Evolutionary conservation across 1,140 invertebrate genomes (phyloP), one percentile per base, ranked within the genome.

Genomic region (Leptopilina boulardi): DNA sequence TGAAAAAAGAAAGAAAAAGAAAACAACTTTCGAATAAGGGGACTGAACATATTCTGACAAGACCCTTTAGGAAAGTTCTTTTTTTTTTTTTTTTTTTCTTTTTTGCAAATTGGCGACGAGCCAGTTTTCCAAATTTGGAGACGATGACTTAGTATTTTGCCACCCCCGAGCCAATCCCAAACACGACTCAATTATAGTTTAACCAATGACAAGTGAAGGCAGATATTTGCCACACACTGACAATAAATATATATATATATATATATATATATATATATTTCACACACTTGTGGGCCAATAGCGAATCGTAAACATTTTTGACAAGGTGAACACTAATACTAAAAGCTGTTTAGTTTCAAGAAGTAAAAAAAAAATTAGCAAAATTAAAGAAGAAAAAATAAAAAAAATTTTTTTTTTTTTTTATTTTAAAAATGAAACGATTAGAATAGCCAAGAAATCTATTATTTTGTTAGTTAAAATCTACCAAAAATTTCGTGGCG

Each of bases 71-170:
- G 44, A 47, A n/a, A 47, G 44, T 47, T 47, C 5, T 30, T 30
- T n/a, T n/a, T n/a, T n/a, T n/a, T n/a, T n/a, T n/a, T n/a, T n/a
- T n/a, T n/a, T n/a, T n/a, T n/a, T n/a, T n/a, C n/a, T n/a, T n/a
- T 30, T 30, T 47, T 47, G 44, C 44, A 47, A 47, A 47, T 47
- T 47, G 44, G 44, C 44, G 44, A 47, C 3, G 44, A 47, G 44
- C 44, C 44, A 47, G 44, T 47, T 47, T 47, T 47, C 44, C 44
- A 47, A 47, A 47, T 47, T 47, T 47, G 44, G 44, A 47, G 44
- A 2, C 44, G 44, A 47, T 47, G 44, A 47, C 44, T 47, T 15
- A 47, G 44, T 47, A 47, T 47, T 30, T 47, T 47, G 44, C 0
- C 44, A 47, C 44, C 44, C 44, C 44, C 44, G 44, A 47, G 15